Percentiles rank a stretch among this genome's conserved stretches.
Conservation (phyloP, 2,113 vertebrate genomes). For the Catharus fuscescens region DNA sequence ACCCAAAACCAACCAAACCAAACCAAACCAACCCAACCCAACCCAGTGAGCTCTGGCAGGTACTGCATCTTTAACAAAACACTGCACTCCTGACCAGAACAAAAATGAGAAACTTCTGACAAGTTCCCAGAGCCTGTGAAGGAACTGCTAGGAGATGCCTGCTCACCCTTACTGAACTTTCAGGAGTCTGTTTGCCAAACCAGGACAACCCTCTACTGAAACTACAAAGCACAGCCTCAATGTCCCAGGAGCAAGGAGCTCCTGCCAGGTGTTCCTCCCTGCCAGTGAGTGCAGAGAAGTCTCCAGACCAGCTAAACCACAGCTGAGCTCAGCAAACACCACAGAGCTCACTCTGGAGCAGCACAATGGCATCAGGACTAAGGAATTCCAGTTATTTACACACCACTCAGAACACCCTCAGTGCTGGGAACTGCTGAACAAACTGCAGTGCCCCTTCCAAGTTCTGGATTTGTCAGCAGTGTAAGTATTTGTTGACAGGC, state of each 20-base stretch:
- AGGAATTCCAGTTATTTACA: neutral
- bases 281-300: neutral
- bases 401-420: neutral
- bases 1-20: neutral
- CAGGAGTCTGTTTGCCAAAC: neutral
- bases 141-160: neutral
- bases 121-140: neutral
- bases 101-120: neutral
- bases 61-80: neutral
- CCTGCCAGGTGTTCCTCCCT: neutral
- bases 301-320: neutral
- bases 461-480: neutral
- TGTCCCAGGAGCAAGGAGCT: accelerated
- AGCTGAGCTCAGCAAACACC: neutral
- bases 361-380: neutral
- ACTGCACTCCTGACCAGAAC: neutral
- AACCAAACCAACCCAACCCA: neutral
- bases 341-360: neutral
- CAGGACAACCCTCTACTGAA: neutral
- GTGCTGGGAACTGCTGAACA: neutral
- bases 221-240: accelerated
- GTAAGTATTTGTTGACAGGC: neutral
- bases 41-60: neutral
- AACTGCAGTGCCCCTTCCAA: neutral
- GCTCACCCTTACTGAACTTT: neutral